Evolutionary conservation across 2,888 invertebrate genomes (phyloP).

Genomic region (Tipula unca): DNA sequence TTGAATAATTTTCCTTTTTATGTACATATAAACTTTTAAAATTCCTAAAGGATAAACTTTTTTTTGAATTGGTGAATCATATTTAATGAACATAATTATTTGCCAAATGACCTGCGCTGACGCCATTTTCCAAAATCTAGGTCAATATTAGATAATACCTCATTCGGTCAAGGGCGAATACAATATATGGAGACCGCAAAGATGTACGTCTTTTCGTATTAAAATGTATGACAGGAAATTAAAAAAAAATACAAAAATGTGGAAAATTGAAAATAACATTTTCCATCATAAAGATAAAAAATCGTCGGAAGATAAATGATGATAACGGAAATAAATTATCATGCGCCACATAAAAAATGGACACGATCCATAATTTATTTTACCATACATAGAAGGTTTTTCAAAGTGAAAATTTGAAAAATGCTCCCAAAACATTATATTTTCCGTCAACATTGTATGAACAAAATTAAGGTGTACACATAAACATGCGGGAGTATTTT

Average conservation of each 20-base stretch:
- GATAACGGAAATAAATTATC: not conserved
- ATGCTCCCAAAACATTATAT: not conserved
- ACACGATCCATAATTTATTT: not conserved
- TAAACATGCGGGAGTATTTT: not conserved
- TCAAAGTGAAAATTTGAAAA: not conserved
- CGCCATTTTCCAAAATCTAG: no score
- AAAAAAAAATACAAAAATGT: not conserved
- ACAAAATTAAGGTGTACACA: not conserved
- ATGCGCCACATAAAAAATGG: not conserved
- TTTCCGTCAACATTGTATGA: not conserved
- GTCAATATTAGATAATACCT: not conserved
- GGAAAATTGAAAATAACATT: not conserved
- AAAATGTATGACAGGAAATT: not conserved
- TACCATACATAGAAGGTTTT: not conserved
- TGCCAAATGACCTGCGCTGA: not conserved
- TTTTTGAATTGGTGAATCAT: no score
- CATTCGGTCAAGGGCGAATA: not conserved
- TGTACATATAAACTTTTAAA: no score
- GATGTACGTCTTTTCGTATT: no score
- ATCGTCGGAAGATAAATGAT: not conserved
- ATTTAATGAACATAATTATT: no score
- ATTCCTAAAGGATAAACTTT: no score
- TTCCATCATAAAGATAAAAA: not conserved
- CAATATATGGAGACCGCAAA: not conserved
- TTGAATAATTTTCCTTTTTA: no score